These are phyloP conservation scores for Conus canariensis DNA, from an alignment of 2,888 invertebrate genomes.

Conservation along the genomic window DNA sequence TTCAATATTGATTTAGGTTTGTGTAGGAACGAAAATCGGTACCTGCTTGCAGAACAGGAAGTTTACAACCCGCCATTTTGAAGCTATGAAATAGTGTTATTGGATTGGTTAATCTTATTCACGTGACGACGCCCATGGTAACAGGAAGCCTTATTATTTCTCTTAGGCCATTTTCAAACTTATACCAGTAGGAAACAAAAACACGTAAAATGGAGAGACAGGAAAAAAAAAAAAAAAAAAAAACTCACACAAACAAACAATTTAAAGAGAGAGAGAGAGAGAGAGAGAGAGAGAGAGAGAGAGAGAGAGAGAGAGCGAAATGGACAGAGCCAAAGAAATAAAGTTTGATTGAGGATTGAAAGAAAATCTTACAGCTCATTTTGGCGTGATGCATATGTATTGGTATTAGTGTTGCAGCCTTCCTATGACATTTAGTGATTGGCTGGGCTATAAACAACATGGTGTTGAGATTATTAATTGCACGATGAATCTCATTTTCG, in stretches of 20 bases:
- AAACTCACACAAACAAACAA: neutral
- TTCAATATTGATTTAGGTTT: no score
- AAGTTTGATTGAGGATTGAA: no score
- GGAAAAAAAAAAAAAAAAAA: neutral
- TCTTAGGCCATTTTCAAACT: neutral
- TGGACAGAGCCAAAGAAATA: no score
- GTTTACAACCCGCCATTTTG: slow-evolving; percentile 57
- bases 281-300: no score
- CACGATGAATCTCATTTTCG: no score
- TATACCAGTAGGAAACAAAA: neutral
- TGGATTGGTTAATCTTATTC: slow-evolving; percentile 49
- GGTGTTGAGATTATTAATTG: no score
- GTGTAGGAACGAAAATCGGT: neutral
- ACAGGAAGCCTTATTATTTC: neutral
- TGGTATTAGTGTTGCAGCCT: no score
- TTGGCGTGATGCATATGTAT: no score
- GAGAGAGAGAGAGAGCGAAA: no score
- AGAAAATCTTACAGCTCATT: no score
- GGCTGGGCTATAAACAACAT: no score
- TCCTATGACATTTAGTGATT: no score
- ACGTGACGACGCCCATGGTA: slow-evolving; percentile 48
- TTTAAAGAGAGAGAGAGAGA: neutral
- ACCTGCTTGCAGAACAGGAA: slow-evolving; percentile 24
- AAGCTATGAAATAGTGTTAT: slow-evolving; percentile 45
- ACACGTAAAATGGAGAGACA: neutral